phyloP scores from a whole-genome alignment of 2,113 vertebrate species.

The Rhipidura dahli region DNA sequence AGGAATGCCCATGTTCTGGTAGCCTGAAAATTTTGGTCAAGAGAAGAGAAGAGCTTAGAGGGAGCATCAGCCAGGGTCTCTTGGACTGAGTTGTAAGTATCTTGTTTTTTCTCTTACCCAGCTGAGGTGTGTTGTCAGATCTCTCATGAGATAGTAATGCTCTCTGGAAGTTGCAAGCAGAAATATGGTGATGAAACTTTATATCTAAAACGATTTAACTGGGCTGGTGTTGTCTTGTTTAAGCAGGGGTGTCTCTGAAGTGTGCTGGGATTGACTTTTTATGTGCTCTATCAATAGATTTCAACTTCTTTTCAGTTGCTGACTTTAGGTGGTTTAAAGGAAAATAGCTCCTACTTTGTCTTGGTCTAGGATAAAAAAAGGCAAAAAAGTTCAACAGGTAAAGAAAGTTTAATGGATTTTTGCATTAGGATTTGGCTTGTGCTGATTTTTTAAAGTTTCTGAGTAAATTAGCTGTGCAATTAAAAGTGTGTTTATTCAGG shows the following conservation, averaged over 20 bases:
- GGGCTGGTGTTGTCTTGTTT: neutral
- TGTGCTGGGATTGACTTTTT: neutral
- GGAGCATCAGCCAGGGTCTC: conserved; percentile 46
- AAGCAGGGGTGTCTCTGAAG: neutral
- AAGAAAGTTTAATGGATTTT: neutral
- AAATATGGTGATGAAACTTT: neutral
- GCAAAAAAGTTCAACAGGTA: neutral
- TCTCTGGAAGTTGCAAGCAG: neutral
- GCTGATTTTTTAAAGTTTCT: neutral
- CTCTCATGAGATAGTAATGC: neutral
- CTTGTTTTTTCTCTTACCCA: neutral
- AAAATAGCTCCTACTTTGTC: neutral
- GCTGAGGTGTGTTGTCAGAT: neutral
- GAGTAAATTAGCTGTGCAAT: neutral
- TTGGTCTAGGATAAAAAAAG: neutral
- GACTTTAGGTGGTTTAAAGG: neutral
- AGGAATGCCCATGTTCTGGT: conserved; percentile 30
- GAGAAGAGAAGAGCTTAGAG: conserved; percentile 53
- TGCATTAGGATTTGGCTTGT: neutral
- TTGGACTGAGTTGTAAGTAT: conserved; percentile 76
- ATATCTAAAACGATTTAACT: neutral
- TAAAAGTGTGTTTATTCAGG: neutral
- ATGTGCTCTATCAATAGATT: neutral
- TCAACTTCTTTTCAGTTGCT: neutral
- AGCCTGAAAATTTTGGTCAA: conserved; percentile 56